Conservation (phyloP, 2,797 vertebrate species). For the Orientallactaga sibirica region DNA sequence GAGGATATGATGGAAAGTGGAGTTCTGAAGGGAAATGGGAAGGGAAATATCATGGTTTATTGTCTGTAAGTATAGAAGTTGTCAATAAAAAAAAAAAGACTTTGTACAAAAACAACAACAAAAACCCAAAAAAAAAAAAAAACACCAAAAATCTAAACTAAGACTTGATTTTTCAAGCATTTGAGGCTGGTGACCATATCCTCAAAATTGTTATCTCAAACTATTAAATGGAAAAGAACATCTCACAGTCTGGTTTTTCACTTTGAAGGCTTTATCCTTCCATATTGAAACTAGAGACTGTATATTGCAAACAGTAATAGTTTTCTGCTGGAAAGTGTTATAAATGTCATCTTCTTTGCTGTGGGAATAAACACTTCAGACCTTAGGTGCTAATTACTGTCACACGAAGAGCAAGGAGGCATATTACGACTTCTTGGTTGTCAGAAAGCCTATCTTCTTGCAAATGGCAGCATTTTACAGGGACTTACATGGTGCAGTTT, state of each 20-base stretch:
- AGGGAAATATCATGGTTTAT: too few species aligned
- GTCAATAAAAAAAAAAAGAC: too few species aligned
- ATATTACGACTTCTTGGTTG: conserved; percentile 64
- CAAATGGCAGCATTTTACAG: conserved; percentile 76
- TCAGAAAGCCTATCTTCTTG: conserved; percentile 77
- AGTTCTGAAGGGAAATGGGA: too few species aligned
- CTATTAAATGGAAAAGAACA: conserved; percentile 42
- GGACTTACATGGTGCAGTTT: conserved; percentile 77
- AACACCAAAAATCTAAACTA: not conserved
- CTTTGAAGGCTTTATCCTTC: conserved; percentile 66
- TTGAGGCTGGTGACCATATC: conserved; percentile 29
- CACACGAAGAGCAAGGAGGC: conserved; percentile 74
- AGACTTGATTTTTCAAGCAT: conserved; percentile 60
- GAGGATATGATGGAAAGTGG: too few species aligned
- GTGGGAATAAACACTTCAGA: conserved; percentile 71
- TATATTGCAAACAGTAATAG: conserved; percentile 67
- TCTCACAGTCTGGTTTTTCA: conserved; percentile 51
- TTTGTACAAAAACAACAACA: too few species aligned
- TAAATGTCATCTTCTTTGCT: conserved; percentile 55
- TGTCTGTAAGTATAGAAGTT: too few species aligned
- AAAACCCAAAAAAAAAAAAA: too few species aligned
- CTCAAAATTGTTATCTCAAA: conserved; percentile 48
- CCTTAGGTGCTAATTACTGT: conserved; percentile 78
- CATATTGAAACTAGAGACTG: conserved; percentile 52
- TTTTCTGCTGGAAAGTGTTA: conserved; percentile 68